A percentile compares a stretch with the other conserved stretches of the same genome.
phyloP scores from a whole-genome alignment of 2,797 vertebrate genomes.

The Ptychobarbus kaznakovi region DNA sequence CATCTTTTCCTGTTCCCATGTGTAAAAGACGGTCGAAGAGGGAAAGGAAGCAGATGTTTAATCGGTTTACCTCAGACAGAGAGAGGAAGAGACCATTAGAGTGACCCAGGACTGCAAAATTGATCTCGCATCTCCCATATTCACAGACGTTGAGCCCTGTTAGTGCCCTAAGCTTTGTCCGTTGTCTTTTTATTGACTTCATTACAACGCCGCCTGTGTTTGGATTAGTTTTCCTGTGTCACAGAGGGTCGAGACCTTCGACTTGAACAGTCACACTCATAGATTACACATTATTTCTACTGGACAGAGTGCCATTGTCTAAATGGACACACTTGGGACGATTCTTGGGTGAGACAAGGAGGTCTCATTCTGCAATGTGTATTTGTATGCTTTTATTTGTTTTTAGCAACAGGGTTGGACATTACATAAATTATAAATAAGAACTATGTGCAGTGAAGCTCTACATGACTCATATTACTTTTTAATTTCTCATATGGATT shows the following conservation, averaged over 20 bases:
- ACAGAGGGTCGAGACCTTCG: conserved; percentile 3
- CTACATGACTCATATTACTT: background rate
- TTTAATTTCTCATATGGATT: conserved; percentile 41
- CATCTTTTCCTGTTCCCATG: conserved; percentile 54
- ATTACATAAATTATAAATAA: background rate
- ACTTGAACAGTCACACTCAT: conserved; percentile 39
- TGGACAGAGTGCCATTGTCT: conserved; percentile 27
- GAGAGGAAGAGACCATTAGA: conserved; percentile 25
- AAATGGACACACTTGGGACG: background rate
- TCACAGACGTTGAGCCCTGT: conserved; percentile 6
- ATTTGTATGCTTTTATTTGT: conserved; percentile 9
- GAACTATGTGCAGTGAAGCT: conserved; percentile 1
- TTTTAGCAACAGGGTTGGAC: background rate
- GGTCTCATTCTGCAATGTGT: background rate
- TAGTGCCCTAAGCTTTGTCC: background rate
- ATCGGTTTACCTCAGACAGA: conserved; percentile 33
- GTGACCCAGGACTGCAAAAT: conserved; percentile 22
- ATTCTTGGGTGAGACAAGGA: background rate
- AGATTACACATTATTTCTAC: conserved; percentile 19
- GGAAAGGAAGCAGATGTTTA: conserved; percentile 45
- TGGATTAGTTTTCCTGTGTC: conserved; percentile 44
- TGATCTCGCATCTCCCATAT: conserved; percentile 34
- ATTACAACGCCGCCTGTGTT: conserved; percentile 45
- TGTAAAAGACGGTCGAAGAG: conserved; percentile 6
- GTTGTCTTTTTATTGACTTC: conserved; percentile 43